Evolutionary conservation across 2,888 invertebrate genomes (phyloP).

Genomic region (Fragum sueziense): DNA sequence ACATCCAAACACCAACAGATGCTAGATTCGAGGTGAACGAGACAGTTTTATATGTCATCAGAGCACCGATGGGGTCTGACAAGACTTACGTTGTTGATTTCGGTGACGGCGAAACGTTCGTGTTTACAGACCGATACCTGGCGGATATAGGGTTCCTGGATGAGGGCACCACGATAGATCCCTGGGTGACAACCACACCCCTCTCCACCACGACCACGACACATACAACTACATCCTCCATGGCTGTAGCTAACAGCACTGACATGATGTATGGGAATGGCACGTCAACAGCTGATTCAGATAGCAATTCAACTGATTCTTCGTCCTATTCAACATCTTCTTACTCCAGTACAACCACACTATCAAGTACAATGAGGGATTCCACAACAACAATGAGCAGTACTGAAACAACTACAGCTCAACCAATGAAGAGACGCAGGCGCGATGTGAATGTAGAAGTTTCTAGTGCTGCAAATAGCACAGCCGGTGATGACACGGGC

Average conservation of each 20-base stretch:
- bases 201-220: neutral
- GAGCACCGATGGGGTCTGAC: conserved; percentile 74
- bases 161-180: conserved; percentile 12
- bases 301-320: neutral
- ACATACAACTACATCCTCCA: neutral
- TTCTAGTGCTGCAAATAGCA: neutral
- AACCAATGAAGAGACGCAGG: neutral
- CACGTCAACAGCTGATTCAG: neutral
- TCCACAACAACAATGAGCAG: neutral
- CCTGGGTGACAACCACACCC: conserved; percentile 27
- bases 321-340: neutral
- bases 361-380: neutral
- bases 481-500: neutral
- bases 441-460: neutral
- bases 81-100: conserved; percentile 71
- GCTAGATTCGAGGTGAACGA: conserved; percentile 64
- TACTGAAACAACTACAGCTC: neutral
- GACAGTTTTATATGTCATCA: conserved; percentile 66
- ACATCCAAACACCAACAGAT: conserved; percentile 67
- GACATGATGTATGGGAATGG: neutral
- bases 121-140: conserved; percentile 63
- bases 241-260: neutral
- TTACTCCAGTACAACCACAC: neutral
- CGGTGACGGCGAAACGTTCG: conserved; percentile 70
- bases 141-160: conserved; percentile 42